Percentiles rank a stretch among this genome's conserved stretches.
Conservation (phyloP, 1,140 invertebrate genomes). For the Anoplophora glabripennis region DNA sequence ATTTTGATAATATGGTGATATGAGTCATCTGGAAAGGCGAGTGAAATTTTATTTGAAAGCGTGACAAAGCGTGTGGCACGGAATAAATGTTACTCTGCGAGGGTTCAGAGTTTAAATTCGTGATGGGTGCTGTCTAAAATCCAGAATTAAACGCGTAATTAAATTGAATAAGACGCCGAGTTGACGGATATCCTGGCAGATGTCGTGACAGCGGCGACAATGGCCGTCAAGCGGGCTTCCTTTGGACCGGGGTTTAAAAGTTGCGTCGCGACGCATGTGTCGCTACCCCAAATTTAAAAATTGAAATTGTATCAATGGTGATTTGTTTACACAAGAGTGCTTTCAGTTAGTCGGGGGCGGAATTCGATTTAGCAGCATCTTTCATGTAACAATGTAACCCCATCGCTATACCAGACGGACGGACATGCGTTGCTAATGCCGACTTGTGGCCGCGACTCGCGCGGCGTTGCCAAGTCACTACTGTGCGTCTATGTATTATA, state of each 20-base stretch:
- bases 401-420: constrained; percentile 29
- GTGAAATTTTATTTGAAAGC: too few species aligned
- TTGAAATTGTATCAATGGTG: constrained; percentile 43
- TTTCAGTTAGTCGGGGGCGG: constrained; percentile 35
- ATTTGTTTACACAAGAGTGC: constrained; percentile 42
- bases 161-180: constrained; percentile 38
- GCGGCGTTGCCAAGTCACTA: too few species aligned
- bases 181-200: constrained; percentile 44
- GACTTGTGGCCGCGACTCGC: constrained; percentile 23
- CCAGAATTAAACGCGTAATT: constrained; percentile 41
- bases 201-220: constrained; percentile 38
- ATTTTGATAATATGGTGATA: too few species aligned
- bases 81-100: neutral
- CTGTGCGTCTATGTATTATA: too few species aligned
- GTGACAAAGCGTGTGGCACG: too few species aligned
- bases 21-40: too few species aligned
- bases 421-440: constrained; percentile 41
- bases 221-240: constrained; percentile 40
- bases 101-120: constrained; percentile 11
- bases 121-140: constrained; percentile 14
- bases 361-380: constrained; percentile 38
- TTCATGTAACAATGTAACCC: constrained; percentile 39
- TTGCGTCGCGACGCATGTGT: constrained; percentile 17
- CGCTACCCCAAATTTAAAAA: constrained; percentile 41
- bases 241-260: constrained; percentile 37